These are phyloP conservation scores for Oligia latruncula DNA, from an alignment of 2,888 invertebrate species.

Conservation along the genomic window DNA sequence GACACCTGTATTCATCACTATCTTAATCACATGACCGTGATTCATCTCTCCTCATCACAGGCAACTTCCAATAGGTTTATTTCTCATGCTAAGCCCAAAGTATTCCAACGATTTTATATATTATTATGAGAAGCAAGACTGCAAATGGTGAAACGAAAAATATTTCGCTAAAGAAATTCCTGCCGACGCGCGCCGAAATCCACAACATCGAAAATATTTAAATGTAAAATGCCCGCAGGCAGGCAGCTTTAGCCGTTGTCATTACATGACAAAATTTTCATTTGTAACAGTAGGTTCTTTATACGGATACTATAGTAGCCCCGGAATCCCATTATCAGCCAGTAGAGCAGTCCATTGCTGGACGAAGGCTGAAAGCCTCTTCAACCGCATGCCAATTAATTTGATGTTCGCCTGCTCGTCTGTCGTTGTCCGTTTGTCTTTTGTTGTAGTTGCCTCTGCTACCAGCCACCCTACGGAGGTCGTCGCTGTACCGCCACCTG, in stretches of 20 bases:
- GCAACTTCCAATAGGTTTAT: too few relatives aligned
- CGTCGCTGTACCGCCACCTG: background rate
- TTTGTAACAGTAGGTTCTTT: background rate
- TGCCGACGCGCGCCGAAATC: constrained; percentile 5
- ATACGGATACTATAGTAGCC: background rate
- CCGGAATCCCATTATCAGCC: background rate
- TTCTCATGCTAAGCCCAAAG: background rate
- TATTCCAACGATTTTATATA: background rate
- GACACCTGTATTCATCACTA: background rate
- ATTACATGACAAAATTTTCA: background rate
- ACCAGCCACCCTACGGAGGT: background rate
- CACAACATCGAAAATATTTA: constrained; percentile 19
- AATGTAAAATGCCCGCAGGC: background rate
- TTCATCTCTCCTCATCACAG: too few relatives aligned
- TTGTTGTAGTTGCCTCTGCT: too few relatives aligned
- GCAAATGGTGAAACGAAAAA: background rate
- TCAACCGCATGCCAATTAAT: background rate
- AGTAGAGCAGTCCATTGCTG: background rate
- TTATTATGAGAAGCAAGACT: background rate
- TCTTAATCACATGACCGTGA: background rate
- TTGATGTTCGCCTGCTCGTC: background rate
- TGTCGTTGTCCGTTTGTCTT: too few relatives aligned
- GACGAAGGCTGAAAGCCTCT: background rate
- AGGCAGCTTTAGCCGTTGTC: background rate
- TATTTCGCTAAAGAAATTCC: constrained; percentile 3